A percentile compares a stretch with the other conserved stretches of the same genome.
These are phyloP conservation scores for Coranthus polyacanthus DNA, from an alignment of 2,797 vertebrate genomes.

Conservation along the genomic window DNA sequence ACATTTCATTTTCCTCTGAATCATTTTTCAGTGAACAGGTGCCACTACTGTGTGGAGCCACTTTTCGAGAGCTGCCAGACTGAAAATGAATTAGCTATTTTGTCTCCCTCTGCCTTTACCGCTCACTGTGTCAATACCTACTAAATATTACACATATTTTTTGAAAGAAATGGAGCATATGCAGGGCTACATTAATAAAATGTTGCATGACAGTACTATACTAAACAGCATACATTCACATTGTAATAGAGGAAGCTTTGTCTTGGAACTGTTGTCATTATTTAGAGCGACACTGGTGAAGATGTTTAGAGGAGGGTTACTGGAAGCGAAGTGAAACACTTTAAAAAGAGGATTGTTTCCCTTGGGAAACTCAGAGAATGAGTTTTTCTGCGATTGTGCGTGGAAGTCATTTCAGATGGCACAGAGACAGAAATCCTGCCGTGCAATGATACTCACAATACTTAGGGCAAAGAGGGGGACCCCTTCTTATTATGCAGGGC, in stretches of 20 bases:
- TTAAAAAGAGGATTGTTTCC: constrained; percentile 49
- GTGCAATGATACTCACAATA: constrained; percentile 35
- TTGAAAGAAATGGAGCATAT: constrained; percentile 20
- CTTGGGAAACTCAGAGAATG: constrained; percentile 27
- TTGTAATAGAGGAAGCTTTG: constrained; percentile 12
- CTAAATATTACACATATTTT: constrained; percentile 51
- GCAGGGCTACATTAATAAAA: constrained; percentile 1
- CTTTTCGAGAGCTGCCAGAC: constrained; percentile 16
- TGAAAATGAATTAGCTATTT: constrained; percentile 41
- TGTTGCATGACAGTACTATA: constrained; percentile 15
- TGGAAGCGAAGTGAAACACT: constrained; percentile 49
- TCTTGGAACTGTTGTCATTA: constrained; percentile 39
- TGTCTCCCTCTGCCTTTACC: not conserved
- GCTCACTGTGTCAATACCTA: constrained; percentile 26
- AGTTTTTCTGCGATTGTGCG: constrained; percentile 48
- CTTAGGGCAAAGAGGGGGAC: constrained; percentile 26
- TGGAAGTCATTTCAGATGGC: constrained; percentile 49
- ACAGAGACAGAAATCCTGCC: constrained; percentile 40
- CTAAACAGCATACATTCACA: constrained; percentile 27
- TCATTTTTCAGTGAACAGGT: constrained; percentile 44
- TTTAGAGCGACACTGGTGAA: constrained; percentile 42
- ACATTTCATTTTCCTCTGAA: constrained; percentile 47
- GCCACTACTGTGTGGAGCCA: constrained; percentile 10
- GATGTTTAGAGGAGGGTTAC: constrained; percentile 48
- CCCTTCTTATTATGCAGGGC: no score